phyloP scores from a whole-genome alignment of 2,113 vertebrate species.

The Rhinoderma darwinii region DNA sequence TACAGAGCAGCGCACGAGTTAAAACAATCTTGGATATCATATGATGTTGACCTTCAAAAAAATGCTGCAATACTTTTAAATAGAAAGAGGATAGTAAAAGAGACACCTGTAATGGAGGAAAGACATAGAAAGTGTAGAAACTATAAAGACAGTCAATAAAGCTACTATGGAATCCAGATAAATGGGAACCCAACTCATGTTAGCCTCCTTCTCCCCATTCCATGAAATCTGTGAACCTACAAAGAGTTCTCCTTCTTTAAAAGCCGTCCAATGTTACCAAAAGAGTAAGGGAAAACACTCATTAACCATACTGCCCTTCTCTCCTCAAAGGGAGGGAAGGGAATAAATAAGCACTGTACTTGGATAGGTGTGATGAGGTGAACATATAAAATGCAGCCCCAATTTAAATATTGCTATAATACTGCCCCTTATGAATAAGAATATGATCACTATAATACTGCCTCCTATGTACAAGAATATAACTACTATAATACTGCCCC shows the following conservation, averaged over 20 bases:
- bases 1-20: not conserved
- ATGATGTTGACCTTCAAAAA: not conserved
- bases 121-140: not conserved
- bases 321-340: too few species aligned
- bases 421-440: not conserved
- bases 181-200: not conserved
- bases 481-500: constrained; percentile 2
- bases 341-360: too few species aligned
- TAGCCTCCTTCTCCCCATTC: not conserved
- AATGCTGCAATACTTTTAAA: not conserved
- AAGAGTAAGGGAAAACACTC: too few species aligned
- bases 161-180: not conserved
- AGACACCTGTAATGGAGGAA: not conserved
- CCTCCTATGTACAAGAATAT: not conserved
- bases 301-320: too few species aligned
- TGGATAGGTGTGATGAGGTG: not conserved
- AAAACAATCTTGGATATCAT: not conserved
- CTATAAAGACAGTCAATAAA: not conserved
- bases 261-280: too few species aligned
- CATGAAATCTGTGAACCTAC: too few species aligned
- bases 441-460: not conserved
- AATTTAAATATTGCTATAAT: not conserved
- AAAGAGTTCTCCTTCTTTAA: not conserved
- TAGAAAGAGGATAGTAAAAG: not conserved
- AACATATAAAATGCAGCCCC: not conserved